Evolutionary conservation across 2,113 vertebrate genomes (phyloP).

Genomic region (Poecilia latipinna): DNA sequence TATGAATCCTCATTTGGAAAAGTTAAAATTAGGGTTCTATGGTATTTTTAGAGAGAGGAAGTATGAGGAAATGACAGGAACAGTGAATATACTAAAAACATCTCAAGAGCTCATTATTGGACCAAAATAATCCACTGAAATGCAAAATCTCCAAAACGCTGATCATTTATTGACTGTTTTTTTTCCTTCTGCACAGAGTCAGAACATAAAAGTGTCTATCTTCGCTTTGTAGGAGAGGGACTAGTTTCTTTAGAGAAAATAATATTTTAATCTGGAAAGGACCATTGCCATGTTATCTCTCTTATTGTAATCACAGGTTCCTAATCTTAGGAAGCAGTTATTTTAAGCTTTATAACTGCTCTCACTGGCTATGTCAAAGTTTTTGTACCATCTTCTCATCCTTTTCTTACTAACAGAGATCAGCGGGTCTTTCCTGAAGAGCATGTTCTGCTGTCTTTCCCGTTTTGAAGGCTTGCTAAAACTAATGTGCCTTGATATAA

Average conservation of each 20-base stretch:
- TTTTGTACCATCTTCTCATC: too few relatives aligned
- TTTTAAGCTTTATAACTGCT: too few relatives aligned
- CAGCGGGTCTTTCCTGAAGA: too few relatives aligned
- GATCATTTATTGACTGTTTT: too few relatives aligned
- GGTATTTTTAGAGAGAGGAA: not conserved
- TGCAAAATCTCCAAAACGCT: not conserved
- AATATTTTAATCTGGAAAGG: conserved; percentile 40
- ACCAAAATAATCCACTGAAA: not conserved
- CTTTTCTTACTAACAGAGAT: too few relatives aligned
- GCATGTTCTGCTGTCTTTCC: too few relatives aligned
- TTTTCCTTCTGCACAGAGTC: not conserved
- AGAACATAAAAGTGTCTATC: conserved; percentile 10
- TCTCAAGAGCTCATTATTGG: not conserved
- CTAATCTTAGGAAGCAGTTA: too few relatives aligned
- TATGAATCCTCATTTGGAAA: not conserved
- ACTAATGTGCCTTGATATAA: too few relatives aligned
- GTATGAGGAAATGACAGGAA: not conserved
- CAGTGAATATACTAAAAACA: not conserved
- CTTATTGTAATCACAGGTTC: too few relatives aligned
- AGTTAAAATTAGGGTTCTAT: not conserved
- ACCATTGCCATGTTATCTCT: too few relatives aligned
- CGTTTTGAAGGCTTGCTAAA: too few relatives aligned
- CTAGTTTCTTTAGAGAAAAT: conserved; percentile 25
- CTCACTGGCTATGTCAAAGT: too few relatives aligned
- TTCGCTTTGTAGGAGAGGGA: conserved; percentile 16